phyloP scores from a whole-genome alignment of 1,140 invertebrate genomes.

The Halyomorpha halys region DNA sequence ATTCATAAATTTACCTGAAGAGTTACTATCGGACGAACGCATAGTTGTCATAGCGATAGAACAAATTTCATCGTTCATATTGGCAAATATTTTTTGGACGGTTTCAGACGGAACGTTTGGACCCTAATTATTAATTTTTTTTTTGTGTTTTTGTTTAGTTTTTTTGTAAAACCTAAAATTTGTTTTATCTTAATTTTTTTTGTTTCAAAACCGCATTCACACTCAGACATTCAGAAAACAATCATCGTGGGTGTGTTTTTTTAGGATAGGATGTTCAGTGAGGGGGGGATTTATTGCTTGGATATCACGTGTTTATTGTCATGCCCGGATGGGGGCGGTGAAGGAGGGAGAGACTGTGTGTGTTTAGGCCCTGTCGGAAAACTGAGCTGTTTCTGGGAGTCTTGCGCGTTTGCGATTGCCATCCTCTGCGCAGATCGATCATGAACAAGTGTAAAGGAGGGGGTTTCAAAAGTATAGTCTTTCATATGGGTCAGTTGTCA shows the following conservation, averaged over 20 bases:
- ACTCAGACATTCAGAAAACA: too few relatives aligned
- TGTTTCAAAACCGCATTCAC: too few relatives aligned
- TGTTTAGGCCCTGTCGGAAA: slow-evolving; percentile 18
- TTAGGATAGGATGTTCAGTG: not conserved
- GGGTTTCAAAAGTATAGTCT: too few relatives aligned
- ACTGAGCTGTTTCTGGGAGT: not conserved
- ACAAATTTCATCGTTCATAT: slow-evolving; percentile 36
- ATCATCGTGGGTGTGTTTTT: not conserved
- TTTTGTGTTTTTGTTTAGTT: not conserved
- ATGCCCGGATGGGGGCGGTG: slow-evolving; percentile 9
- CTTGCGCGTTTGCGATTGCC: not conserved
- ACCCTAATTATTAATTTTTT: slow-evolving; percentile 21
- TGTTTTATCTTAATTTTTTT: too few relatives aligned
- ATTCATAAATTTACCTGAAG: slow-evolving; percentile 37
- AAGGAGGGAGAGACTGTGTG: slow-evolving; percentile 3
- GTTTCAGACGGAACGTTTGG: slow-evolving; percentile 31
- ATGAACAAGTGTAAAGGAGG: too few relatives aligned
- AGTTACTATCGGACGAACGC: slow-evolving; percentile 37
- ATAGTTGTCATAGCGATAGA: slow-evolving; percentile 41
- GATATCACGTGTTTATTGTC: slow-evolving; percentile 24
- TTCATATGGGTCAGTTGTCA: too few relatives aligned
- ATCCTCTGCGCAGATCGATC: not conserved
- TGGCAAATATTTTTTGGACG: slow-evolving; percentile 12
- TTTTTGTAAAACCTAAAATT: not conserved
- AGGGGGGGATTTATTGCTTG: slow-evolving; percentile 2